Base-by-base conservation (phyloP, 2,888 invertebrate species). In the Cephus pulcher region DNA sequence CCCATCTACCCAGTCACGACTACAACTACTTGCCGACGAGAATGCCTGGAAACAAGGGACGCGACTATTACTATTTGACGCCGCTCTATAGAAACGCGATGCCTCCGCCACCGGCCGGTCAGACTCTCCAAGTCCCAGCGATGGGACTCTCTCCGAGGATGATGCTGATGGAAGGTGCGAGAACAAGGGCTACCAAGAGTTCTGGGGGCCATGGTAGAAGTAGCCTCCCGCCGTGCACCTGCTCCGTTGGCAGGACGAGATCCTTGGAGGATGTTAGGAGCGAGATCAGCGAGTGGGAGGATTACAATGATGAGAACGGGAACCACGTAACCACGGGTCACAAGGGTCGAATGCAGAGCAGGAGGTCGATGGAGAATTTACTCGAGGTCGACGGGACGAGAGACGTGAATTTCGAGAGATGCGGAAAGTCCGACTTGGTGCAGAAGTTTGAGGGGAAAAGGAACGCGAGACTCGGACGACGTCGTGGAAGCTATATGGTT, bases 191-290 rank as follows among this genome's bases (percentile, higher is more conserved):
- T 76, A 4, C 80, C 32, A 88, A 87, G 76, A 87, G 82, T 78
- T 85, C 84, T 4, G 86, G 80, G 2, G 88, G 86, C 6, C 80
- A 83, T 11, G 87, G 84, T 34, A 86, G 84, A 40, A 86, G 83
- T 78, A 88, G 81, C 76, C 86, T 85, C 4, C 89, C 91, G n/a
- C 92, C 91, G 82, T 95, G 95, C 85, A 94, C 94, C 34, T 95
- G 95, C 88, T 93, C 93, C 75, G 86, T 91, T 12, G 91, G 91
- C 4, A 93, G 95, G 74, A 95, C 96, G 30, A 93, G 95, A 78
- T 96, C 96, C 3, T 93, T 96, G 90, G 96, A 96, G 86, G 96
- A 96, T 87, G 95, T 96, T 23, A 93, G 95, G 74, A 93, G 94
- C 34, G 95, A 95, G 80, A 93, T 95, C 74, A 94, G 94, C 86